Percentiles rank a stretch among this genome's conserved stretches.
These are phyloP conservation scores for Sinocyclocheilus grahami DNA, from an alignment of 2,113 vertebrate species.

Conservation along the genomic window DNA sequence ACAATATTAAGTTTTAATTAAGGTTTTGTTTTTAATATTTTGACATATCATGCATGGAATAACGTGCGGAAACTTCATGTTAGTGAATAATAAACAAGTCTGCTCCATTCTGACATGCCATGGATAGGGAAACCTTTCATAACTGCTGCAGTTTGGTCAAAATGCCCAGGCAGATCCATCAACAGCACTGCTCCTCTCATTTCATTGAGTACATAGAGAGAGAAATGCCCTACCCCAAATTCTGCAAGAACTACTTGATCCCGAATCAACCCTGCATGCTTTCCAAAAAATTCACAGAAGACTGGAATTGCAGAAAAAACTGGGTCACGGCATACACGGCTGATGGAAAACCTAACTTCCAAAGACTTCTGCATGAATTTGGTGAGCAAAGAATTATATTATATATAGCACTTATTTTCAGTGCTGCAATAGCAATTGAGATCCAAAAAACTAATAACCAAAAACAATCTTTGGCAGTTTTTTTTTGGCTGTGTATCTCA, in stretches of 20 bases:
- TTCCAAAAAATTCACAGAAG: constrained; percentile 84
- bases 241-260: constrained; percentile 86
- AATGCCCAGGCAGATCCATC: constrained; percentile 64
- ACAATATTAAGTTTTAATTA: neutral
- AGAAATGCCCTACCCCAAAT: constrained; percentile 82
- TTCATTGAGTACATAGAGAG: constrained; percentile 83
- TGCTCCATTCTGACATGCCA: constrained; percentile 55
- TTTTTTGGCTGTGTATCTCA: too few species aligned
- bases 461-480: too few species aligned
- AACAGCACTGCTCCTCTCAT: constrained; percentile 68
- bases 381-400: constrained; percentile 72
- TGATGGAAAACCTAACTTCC: constrained; percentile 85
- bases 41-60: neutral
- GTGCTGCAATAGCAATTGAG: too few species aligned
- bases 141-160: constrained; percentile 78
- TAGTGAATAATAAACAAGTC: neutral
- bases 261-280: constrained; percentile 90
- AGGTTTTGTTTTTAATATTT: neutral
- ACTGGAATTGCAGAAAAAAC: constrained; percentile 83
- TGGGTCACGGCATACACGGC: constrained; percentile 84
- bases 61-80: neutral
- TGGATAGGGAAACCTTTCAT: constrained; percentile 88
- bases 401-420: too few species aligned
- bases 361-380: constrained; percentile 82
- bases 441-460: too few species aligned